A percentile compares a stretch with the other conserved stretches of the same genome.
Evolutionary conservation across 2,113 vertebrate species (phyloP).

Genomic region (Rhinopithecus roxellana): DNA sequence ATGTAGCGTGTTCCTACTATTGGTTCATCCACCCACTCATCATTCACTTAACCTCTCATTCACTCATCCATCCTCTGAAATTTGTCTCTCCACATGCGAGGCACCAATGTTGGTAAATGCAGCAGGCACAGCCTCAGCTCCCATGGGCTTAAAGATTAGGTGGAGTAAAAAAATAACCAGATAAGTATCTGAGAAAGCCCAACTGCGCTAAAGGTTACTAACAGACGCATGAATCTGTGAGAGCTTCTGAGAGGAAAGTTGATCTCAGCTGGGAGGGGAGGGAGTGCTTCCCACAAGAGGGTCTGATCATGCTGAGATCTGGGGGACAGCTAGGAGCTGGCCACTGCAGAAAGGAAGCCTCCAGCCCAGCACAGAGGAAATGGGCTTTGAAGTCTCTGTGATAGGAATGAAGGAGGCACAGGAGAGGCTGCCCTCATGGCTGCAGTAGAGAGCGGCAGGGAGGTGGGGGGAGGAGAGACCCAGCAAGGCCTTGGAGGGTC

Average conservation of each 20-base stretch:
- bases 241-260: neutral
- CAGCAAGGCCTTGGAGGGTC: fast-evolving
- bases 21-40: neutral
- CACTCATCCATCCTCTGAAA: neutral
- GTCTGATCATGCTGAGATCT: neutral
- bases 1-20: too few relatives aligned
- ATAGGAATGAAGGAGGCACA: neutral
- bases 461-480: neutral
- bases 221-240: neutral
- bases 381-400: neutral
- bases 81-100: neutral
- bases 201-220: neutral
- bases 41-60: neutral
- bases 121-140: neutral
- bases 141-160: neutral
- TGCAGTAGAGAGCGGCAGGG: neutral
- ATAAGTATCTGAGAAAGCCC: neutral
- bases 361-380: too few relatives aligned
- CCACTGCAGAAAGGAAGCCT: too few relatives aligned
- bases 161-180: neutral
- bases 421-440: fast-evolving
- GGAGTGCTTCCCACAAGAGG: neutral
- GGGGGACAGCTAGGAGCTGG: too few relatives aligned
- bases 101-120: too few relatives aligned
- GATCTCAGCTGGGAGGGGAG: neutral